Percentiles rank a stretch among this genome's conserved stretches.
These are phyloP conservation scores for Reinhardtius hippoglossoides DNA, from an alignment of 2,113 vertebrate genomes.

Conservation along the genomic window DNA sequence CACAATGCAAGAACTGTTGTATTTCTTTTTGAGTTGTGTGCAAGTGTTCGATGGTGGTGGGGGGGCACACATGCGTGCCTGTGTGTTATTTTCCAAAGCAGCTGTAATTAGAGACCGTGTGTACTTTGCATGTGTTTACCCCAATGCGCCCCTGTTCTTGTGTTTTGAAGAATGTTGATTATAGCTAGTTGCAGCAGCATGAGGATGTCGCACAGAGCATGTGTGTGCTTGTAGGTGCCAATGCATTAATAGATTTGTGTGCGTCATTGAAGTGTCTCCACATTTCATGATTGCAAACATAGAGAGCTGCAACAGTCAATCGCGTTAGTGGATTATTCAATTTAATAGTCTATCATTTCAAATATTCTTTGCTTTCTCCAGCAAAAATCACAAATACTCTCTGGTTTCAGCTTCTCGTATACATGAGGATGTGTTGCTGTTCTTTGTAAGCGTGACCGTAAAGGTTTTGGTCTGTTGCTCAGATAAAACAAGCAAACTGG, in stretches of 20 bases:
- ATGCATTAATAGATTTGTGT: background rate
- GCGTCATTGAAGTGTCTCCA: background rate
- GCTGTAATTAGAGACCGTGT: constrained; percentile 63
- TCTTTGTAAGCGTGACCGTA: background rate
- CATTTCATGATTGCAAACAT: background rate
- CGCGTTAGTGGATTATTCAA: background rate
- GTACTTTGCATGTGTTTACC: constrained; percentile 50
- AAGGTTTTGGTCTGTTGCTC: background rate
- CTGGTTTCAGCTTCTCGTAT: too few relatives aligned
- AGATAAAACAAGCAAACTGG: background rate
- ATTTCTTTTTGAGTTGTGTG: constrained; percentile 5
- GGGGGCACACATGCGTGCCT: background rate
- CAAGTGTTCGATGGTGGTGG: constrained; percentile 3
- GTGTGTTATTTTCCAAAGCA: constrained; percentile 40
- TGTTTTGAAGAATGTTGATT: constrained; percentile 70
- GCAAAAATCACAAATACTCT: too few relatives aligned
- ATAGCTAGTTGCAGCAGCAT: constrained; percentile 48
- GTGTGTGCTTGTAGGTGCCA: constrained; percentile 21
- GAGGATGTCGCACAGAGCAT: constrained; percentile 25
- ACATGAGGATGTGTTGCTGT: background rate
- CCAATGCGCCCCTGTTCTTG: constrained; percentile 40
- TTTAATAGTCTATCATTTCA: too few relatives aligned
- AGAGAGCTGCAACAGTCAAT: too few relatives aligned
- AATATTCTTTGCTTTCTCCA: too few relatives aligned
- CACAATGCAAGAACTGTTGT: background rate